Conservation (phyloP, 2,797 vertebrate species). For the Diplodus puntazzo region DNA sequence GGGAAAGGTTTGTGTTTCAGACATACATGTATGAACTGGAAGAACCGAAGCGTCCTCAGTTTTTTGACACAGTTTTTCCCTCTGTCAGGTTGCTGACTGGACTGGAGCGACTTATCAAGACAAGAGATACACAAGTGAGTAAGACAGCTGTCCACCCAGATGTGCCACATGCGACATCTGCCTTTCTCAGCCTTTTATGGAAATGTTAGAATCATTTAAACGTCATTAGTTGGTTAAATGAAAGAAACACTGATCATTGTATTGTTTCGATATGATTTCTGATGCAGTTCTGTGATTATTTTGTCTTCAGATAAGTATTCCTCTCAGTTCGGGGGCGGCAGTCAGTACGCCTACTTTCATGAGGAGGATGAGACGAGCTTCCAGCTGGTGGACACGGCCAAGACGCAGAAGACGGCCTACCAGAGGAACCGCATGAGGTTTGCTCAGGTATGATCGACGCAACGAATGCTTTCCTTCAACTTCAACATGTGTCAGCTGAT, state of each 20-base stretch:
- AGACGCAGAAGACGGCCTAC: constrained; percentile 97
- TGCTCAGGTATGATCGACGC: constrained; percentile 89
- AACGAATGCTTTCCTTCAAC: no score
- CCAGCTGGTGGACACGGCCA: constrained; percentile 97
- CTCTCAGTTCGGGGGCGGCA: constrained; percentile 97
- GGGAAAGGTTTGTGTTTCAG: constrained; percentile 89
- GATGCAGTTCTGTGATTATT: not conserved
- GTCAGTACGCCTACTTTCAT: constrained; percentile 98
- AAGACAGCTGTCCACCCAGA: not conserved
- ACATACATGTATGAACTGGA: accelerated
- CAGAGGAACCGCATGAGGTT: constrained; percentile 99
- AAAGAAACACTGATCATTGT: not conserved
- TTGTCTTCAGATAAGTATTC: constrained; percentile 94
- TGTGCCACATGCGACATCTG: not conserved
- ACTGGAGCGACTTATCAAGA: constrained; percentile 99
- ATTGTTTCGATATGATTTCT: not conserved
- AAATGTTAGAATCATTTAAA: not conserved
- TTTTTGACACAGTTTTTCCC: not conserved
- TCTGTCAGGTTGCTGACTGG: constrained; percentile 95
- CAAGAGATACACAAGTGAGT: constrained; percentile 98
- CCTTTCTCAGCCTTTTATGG: not conserved
- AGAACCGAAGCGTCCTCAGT: not conserved
- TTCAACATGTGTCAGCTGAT: no score
- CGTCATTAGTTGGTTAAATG: not conserved
- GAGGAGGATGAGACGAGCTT: constrained; percentile 99